phyloP scores from a whole-genome alignment of 1,140 invertebrate species.

The Eupeodes corollae region DNA sequence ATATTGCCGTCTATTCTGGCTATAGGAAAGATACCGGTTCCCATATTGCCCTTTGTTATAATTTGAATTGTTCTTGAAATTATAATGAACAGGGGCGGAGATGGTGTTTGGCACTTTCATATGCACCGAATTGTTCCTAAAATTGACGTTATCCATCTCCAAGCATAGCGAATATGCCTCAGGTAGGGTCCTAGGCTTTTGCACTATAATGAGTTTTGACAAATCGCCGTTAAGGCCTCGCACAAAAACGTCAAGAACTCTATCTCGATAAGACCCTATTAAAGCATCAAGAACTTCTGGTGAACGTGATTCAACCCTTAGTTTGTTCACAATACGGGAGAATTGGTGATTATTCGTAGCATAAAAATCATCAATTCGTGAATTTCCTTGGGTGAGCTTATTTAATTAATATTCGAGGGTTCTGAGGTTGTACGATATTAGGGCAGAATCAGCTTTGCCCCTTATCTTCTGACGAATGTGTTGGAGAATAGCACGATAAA shows the following conservation, averaged over 20 bases:
- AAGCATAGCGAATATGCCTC: too few relatives aligned
- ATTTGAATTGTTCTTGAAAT: too few relatives aligned
- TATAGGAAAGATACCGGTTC: too few relatives aligned
- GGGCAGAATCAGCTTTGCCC: not conserved
- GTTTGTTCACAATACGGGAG: not conserved
- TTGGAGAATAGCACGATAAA: too few relatives aligned
- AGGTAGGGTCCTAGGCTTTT: conserved; percentile 2
- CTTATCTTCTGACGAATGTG: too few relatives aligned
- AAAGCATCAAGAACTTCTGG: not conserved
- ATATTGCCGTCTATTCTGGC: too few relatives aligned
- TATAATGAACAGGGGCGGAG: too few relatives aligned
- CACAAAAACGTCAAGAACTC: conserved; percentile 5
- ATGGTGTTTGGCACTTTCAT: too few relatives aligned
- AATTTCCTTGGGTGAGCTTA: not conserved
- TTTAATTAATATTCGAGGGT: conserved; percentile 1
- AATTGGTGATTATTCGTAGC: not conserved
- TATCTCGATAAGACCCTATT: conserved; percentile 4
- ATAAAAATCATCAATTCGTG: not conserved
- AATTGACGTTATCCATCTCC: too few relatives aligned
- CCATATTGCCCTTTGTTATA: too few relatives aligned
- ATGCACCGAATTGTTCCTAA: too few relatives aligned
- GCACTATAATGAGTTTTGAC: conserved; percentile 2
- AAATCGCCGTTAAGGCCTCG: conserved; percentile 6
- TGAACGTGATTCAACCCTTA: not conserved
- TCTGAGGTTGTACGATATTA: not conserved